phyloP scores from a whole-genome alignment of 1,140 invertebrate species.

The Rhysida immarginata region DNA sequence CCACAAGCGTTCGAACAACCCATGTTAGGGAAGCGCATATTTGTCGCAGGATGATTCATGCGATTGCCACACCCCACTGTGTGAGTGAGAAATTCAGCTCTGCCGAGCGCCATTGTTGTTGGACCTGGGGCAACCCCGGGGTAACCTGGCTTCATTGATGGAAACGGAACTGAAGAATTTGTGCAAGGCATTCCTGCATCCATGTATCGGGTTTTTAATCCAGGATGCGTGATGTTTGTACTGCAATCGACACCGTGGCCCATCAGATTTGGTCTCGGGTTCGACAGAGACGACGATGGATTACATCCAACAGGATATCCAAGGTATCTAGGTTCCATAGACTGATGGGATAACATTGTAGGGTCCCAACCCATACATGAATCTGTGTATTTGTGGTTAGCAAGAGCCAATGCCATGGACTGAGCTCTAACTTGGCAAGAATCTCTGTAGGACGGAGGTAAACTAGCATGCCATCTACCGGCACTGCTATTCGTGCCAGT shows the following conservation, averaged over 20 bases:
- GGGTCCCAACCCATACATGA: constrained; percentile 4
- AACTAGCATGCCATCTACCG: not conserved
- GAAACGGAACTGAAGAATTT: not conserved
- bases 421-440: constrained; percentile 7
- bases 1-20: constrained; percentile 2
- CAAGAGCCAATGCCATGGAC: constrained; percentile 3
- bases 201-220: constrained; percentile 1
- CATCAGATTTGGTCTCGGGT: not conserved
- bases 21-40: not conserved
- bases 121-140: not conserved
- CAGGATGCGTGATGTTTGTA: not conserved
- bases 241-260: constrained; percentile 3
- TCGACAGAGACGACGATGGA: not conserved
- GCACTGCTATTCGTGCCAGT: not conserved
- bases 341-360: constrained; percentile 1
- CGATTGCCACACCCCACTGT: not conserved
- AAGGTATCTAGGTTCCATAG: not conserved
- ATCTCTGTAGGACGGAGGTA: constrained; percentile 4
- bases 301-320: constrained; percentile 2
- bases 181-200: constrained; percentile 1
- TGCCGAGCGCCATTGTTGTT: not conserved
- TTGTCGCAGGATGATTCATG: not conserved
- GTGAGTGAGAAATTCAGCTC: constrained; percentile 1
- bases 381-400: constrained; percentile 3
- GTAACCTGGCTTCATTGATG: constrained; percentile 1